Evolutionary conservation across 2,797 vertebrate genomes (phyloP).

Genomic region (Tarsius wallacei): DNA sequence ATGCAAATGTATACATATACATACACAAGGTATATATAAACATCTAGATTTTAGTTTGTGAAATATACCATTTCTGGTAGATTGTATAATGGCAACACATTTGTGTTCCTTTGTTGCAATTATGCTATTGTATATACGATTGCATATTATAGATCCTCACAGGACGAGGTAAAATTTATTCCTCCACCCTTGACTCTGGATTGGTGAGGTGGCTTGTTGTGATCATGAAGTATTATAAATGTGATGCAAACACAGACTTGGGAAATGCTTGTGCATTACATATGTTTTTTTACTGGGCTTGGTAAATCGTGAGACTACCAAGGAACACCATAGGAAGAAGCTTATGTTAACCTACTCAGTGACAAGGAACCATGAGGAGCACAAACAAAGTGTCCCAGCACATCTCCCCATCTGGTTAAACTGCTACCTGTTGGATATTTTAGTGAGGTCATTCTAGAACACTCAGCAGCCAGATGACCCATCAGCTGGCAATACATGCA

Average conservation of each 20-base stretch:
- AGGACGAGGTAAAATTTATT: no score
- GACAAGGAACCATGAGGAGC: not conserved
- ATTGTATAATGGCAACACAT: not conserved
- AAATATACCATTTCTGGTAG: not conserved
- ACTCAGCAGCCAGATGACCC: not conserved
- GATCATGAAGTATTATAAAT: not conserved
- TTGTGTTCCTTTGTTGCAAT: not conserved
- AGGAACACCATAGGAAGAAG: not conserved
- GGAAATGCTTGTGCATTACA: not conserved
- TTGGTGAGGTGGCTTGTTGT: not conserved
- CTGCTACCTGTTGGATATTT: not conserved
- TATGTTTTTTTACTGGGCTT: not conserved
- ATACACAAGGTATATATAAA: not conserved
- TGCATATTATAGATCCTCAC: not conserved
- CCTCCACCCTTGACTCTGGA: not conserved
- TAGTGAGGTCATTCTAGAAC: not conserved
- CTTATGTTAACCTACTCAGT: not conserved
- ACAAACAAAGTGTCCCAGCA: not conserved
- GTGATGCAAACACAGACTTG: not conserved
- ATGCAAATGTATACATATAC: not conserved
- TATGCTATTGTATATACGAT: not conserved
- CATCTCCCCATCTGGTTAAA: not conserved
- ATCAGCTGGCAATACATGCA: not conserved
- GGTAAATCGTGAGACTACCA: not conserved
- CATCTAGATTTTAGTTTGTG: not conserved